Conservation (phyloP, 2,888 invertebrate species). For the Autographa pulchrina region DNA sequence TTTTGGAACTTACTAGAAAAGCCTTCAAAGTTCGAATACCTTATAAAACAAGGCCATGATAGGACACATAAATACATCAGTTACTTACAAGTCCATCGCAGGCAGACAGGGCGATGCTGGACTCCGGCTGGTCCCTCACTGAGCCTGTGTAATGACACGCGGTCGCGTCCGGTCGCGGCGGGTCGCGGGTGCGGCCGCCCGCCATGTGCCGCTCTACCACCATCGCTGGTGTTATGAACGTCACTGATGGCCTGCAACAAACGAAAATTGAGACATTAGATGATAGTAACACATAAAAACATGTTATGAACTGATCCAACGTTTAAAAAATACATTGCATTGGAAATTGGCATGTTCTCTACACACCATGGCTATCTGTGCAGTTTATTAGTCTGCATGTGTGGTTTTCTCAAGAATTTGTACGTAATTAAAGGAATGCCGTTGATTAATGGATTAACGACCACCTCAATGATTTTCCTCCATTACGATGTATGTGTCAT, state of each 20-base stretch:
- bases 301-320: too few relatives aligned
- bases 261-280: not conserved
- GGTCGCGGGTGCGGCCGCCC: constrained; percentile 85
- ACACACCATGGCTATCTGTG: not conserved
- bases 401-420: not conserved
- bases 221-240: constrained; percentile 92
- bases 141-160: constrained; percentile 94
- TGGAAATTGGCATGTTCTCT: not conserved
- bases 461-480: not conserved
- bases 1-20: not conserved
- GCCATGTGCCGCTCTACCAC: constrained; percentile 92
- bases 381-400: not conserved
- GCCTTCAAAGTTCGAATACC: not conserved
- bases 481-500: not conserved
- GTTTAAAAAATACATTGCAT: too few relatives aligned
- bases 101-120: constrained; percentile 94
- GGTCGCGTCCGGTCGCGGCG: constrained; percentile 85
- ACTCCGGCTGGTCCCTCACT: constrained; percentile 91
- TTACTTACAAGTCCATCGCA: constrained; percentile 95
- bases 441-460: constrained; percentile 7
- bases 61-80: not conserved
- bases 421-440: not conserved
- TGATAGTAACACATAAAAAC: not conserved
- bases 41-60: too few relatives aligned
- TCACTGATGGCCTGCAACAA: constrained; percentile 89